These are phyloP conservation scores for Illadopsis cleaveri DNA, from an alignment of 2,113 vertebrate genomes.

Conservation along the genomic window DNA sequence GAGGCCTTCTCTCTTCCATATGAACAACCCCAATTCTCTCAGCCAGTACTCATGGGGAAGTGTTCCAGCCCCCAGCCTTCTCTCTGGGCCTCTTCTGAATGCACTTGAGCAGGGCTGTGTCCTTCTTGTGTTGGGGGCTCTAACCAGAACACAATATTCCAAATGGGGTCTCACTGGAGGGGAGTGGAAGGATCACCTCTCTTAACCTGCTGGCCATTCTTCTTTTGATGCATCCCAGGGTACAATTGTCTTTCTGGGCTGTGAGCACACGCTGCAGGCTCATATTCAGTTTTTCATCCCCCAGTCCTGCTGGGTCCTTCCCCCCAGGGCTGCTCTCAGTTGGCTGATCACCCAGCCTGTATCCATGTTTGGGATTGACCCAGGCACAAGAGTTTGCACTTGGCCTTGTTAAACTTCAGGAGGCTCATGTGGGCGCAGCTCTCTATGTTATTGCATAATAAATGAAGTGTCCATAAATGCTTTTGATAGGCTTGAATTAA, in stretches of 20 bases:
- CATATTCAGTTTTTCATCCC: neutral
- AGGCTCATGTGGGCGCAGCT: accelerated
- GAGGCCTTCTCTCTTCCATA: neutral
- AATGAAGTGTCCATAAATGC: neutral
- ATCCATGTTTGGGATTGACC: neutral
- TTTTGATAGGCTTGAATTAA: neutral
- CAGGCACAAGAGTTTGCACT: neutral
- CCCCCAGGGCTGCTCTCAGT: neutral
- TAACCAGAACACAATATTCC: neutral
- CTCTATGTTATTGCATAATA: neutral
- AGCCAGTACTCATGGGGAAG: neutral
- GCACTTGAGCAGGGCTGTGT: accelerated
- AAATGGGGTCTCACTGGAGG: accelerated
- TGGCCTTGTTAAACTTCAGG: neutral
- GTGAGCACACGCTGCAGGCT: neutral
- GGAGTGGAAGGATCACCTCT: neutral
- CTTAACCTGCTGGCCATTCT: neutral
- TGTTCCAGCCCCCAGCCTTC: neutral
- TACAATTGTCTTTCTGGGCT: neutral
- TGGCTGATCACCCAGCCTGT: neutral
- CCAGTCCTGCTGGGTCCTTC: neutral
- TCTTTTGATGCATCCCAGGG: neutral
- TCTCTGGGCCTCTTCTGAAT: neutral
- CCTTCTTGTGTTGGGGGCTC: accelerated
- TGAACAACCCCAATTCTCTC: neutral